Evolutionary conservation across 2,113 vertebrate genomes (phyloP), one percentile per base, ranked within the genome.

Genomic region (Chaetodon trifascialis): DNA sequence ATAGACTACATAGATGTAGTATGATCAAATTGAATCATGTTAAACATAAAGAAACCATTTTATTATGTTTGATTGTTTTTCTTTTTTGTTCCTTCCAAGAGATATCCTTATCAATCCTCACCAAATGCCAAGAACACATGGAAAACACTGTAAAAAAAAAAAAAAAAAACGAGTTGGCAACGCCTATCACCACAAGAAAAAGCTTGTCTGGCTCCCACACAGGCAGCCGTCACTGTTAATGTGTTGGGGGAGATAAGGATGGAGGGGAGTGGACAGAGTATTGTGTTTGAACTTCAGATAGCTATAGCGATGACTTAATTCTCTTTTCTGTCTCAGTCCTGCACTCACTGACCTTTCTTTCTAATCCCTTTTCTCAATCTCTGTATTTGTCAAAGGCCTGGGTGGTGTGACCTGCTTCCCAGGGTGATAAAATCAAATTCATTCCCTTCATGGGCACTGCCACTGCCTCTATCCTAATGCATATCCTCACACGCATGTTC

Each of bases 291-390:
- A 89, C 80, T 82, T 89, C 81, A 82, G 74, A 76, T 86, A 86
- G 79, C 83, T 86, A 49, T 52, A 83, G 75, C 83, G 76, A 89
- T 82, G 87, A 89, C 87, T 91, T 87, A 86, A 93, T 92, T 93
- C 80, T 67, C 83, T 59, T 80, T 84, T 75, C 84, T 82, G 83
- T 81, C 88, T 93, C 81, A 67, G 76, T 74, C 82, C 75, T 82
- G 79, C 83, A 75, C 88, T 83, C 73, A 21, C 47, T 93, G 90
- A 93, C 90, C 92, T 92, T 93, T 90, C 70, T 66, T 79, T 84
- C 25, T 91, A 92, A 91, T 90, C 84, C 86, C 73, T 83, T 82
- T 70, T 84, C 75, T 80, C 80, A 69, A 80, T 76, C 74, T 42
- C 60, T 54, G 60, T 91, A 85, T 93, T 95, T 91, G 83, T 91